A percentile compares a stretch with the other conserved stretches of the same genome.
Evolutionary conservation across 2,113 vertebrate species (phyloP).

Genomic region (Sander lucioperca): DNA sequence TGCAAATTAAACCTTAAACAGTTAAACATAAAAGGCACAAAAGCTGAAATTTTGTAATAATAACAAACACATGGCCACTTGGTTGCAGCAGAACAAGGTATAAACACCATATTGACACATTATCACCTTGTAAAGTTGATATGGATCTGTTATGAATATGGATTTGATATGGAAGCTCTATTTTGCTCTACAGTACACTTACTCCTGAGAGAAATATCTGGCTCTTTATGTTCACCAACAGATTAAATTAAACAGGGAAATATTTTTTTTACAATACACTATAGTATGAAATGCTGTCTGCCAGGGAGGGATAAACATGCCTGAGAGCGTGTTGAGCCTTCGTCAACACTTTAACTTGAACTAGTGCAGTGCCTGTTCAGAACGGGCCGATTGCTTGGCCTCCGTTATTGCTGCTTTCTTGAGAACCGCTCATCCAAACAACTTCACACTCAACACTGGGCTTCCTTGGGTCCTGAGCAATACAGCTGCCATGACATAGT

Average conservation of each 20-base stretch:
- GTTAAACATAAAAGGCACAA: neutral
- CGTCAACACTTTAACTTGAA: neutral
- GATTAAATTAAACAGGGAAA: conserved; percentile 1
- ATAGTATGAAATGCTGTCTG: neutral
- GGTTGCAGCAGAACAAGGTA: neutral
- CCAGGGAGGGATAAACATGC: neutral
- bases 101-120: neutral
- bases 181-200: neutral
- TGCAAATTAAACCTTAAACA: neutral
- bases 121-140: neutral
- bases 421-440: no score
- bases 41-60: neutral
- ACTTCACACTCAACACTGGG: no score
- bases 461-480: no score
- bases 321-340: neutral
- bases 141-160: neutral
- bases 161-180: no score
- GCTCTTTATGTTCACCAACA: neutral
- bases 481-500: no score
- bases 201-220: neutral
- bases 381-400: no score
- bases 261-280: neutral
- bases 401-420: no score
- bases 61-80: no score
- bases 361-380: no score